Base-by-base conservation (phyloP, 2,113 vertebrate species). In the Chionis minor region DNA sequence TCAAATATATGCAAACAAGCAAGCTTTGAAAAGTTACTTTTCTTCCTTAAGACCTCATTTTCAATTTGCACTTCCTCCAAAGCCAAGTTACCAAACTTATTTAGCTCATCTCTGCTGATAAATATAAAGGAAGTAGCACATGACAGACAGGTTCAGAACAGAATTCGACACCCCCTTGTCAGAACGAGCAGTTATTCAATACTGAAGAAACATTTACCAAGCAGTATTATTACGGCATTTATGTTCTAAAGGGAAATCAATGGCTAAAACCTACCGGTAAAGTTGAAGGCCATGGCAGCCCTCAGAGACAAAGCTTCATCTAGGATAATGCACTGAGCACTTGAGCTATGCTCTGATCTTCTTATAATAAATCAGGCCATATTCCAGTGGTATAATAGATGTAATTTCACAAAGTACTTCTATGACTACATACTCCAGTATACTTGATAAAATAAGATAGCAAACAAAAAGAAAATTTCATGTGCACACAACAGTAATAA, bases 221-320 rank as follows among this genome's bases (percentile, higher is more conserved):
- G 75, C 47, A 87, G 26, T 62, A 72, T 80, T 91, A 85, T 91
- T 92, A 89, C 2, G 7, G 55, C 42, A 74, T 93, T 83, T 92
- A 27, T 45, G 44, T 80, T 96, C 92, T 94, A 88, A 90, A 87
- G 91, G 87, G 85, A 97, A 97, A 97, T 94, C 75, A 94, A 42
- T 86, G 67, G 70, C 87, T 81, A 96, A 81, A 96, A 80, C 35
- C 28, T 49, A 83, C 58, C 1, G 0, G 67, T 30, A 56, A 71
- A 84, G 81, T 81, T 72, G 58, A 97, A 87, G 78, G 22, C 78
- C 72, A 49, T 17, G 80, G 72, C 55, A 92, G 61, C 49, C 93
- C 65, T 90, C 56, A 47, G 90, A 94, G 78, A 94, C 52, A 90
- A 70, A 94, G 38, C 65, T 90, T 95, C 85, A 91, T 95, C 92